Conservation (phyloP, 2,797 vertebrate genomes). For the Knipowitschia caucasica region DNA sequence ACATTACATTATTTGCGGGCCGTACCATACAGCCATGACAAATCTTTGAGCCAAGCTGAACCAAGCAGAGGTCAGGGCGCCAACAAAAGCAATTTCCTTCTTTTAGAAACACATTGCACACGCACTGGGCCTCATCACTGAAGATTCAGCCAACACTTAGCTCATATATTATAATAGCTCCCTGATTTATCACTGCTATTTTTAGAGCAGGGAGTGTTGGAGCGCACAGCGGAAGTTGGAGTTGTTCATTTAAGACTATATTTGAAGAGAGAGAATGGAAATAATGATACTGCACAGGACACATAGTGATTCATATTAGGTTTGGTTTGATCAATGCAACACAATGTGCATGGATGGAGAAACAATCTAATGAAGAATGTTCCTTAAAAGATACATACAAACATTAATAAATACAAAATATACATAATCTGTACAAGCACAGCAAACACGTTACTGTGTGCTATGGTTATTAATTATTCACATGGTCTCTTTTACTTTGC, state of each 20-base stretch:
- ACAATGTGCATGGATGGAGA: too few species aligned
- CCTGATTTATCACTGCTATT: slow-evolving; percentile 6
- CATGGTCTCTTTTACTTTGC: slow-evolving; percentile 11
- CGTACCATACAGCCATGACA: slow-evolving; percentile 42
- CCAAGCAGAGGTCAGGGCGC: slow-evolving; percentile 41
- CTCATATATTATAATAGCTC: slow-evolving; percentile 8
- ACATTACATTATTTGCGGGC: slow-evolving; percentile 58
- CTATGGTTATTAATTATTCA: slow-evolving; percentile 12
- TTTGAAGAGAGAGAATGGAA: background rate
- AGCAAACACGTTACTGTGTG: background rate
- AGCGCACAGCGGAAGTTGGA: background rate
- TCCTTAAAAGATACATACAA: too few species aligned
- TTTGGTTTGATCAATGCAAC: too few species aligned
- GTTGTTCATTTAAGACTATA: background rate
- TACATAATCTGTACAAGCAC: background rate
- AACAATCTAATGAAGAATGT: too few species aligned
- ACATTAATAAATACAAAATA: too few species aligned
- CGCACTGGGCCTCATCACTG: slow-evolving; percentile 1
- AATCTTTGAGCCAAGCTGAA: slow-evolving; percentile 44
- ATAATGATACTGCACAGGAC: background rate
- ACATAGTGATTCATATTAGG: too few species aligned
- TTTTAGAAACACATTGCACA: slow-evolving; percentile 15
- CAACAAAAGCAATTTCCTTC: slow-evolving; percentile 54
- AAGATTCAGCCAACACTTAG: slow-evolving; percentile 16
- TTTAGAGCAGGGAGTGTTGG: slow-evolving; percentile 1